A percentile compares a stretch with the other conserved stretches of the same genome.
Evolutionary conservation across 2,888 invertebrate species (phyloP).

Genomic region (Apodemia duryi): DNA sequence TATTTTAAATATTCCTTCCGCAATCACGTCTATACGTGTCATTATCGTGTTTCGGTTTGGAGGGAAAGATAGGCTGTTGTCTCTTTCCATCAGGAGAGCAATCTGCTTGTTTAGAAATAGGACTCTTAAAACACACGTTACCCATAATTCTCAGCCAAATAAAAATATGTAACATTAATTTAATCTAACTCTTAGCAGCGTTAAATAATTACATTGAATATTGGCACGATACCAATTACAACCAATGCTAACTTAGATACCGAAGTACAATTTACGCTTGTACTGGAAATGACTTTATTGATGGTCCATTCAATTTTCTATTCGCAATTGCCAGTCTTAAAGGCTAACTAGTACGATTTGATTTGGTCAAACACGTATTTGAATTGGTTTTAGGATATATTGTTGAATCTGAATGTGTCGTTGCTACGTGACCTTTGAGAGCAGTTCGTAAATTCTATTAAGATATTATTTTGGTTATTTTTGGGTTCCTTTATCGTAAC

Average conservation of each 20-base stretch:
- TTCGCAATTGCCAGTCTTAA: constrained; percentile 36
- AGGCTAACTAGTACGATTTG: constrained; percentile 28
- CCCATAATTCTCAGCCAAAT: too few species aligned
- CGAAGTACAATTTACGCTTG: constrained; percentile 56
- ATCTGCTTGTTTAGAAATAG: too few species aligned
- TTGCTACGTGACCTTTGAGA: constrained; percentile 9
- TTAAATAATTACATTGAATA: constrained; percentile 61
- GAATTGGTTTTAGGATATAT: constrained; percentile 3
- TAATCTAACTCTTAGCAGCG: constrained; percentile 28
- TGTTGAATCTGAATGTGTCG: constrained; percentile 14
- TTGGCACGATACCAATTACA: constrained; percentile 68
- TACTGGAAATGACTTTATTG: constrained; percentile 62
- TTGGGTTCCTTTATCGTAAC: neutral
- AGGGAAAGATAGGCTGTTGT: too few species aligned
- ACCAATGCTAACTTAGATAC: constrained; percentile 49
- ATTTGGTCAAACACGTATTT: constrained; percentile 16
- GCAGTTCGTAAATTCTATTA: constrained; percentile 6
- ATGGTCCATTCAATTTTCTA: constrained; percentile 51
- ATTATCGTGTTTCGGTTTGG: too few species aligned
- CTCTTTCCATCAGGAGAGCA: too few species aligned
- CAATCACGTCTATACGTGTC: too few species aligned
- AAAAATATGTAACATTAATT: neutral
- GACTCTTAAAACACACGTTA: too few species aligned
- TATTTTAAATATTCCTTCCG: too few species aligned
- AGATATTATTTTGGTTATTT: neutral